phyloP scores from a whole-genome alignment of 2,888 invertebrate genomes.

The Chaetogeoica ovagalla region DNA sequence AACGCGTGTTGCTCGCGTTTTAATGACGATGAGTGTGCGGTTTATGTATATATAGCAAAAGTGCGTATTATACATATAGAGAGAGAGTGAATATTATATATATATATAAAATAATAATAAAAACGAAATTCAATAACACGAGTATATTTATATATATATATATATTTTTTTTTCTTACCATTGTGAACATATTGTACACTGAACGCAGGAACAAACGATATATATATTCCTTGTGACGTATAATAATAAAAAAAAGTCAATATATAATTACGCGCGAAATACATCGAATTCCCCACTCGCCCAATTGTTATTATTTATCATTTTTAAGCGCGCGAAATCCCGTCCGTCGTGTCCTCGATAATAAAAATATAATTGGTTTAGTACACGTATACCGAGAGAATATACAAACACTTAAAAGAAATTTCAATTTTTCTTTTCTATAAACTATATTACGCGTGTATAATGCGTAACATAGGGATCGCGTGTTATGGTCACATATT shows the following conservation, averaged over 20 bases:
- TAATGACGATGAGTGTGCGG: constrained; percentile 53
- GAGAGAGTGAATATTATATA: constrained; percentile 13
- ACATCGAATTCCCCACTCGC: background rate
- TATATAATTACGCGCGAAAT: constrained; percentile 37
- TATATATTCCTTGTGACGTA: constrained; percentile 35
- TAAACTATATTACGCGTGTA: background rate
- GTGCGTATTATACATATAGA: background rate
- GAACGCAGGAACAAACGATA: constrained; percentile 27
- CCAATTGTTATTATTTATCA: too few relatives aligned
- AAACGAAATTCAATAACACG: constrained; percentile 45
- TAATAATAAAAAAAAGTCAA: constrained; percentile 16
- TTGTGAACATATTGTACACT: constrained; percentile 26
- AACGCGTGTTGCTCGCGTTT: constrained; percentile 32
- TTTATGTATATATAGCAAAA: constrained; percentile 40
- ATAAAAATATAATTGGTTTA: background rate
- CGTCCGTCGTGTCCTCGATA: too few relatives aligned
- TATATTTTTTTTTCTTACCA: constrained; percentile 37
- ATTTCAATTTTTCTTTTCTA: too few relatives aligned
- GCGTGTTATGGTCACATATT: background rate
- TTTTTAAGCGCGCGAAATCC: too few relatives aligned
- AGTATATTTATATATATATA: too few relatives aligned
- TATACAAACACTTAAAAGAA: too few relatives aligned
- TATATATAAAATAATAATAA: background rate
- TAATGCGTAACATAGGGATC: background rate
- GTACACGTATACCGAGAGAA: too few relatives aligned